A percentile compares a stretch with the other conserved stretches of the same genome.
These are phyloP conservation scores for Bombus waltoni DNA, from an alignment of 1,140 invertebrate genomes.

Conservation along the genomic window DNA sequence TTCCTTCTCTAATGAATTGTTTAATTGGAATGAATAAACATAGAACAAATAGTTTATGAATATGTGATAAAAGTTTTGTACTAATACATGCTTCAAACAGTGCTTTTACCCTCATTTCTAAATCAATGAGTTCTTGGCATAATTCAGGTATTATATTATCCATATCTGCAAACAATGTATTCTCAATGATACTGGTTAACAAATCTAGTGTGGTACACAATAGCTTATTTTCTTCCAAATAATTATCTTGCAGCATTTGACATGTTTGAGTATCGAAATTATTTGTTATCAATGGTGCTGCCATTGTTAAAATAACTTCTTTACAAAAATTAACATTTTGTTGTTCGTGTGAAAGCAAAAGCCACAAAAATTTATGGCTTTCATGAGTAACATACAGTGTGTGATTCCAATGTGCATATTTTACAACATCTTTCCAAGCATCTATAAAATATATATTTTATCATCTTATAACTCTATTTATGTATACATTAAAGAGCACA, in stretches of 20 bases:
- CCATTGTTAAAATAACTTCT: constrained; percentile 81
- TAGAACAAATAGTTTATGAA: constrained; percentile 75
- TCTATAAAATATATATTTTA: constrained; percentile 61
- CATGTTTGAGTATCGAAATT: constrained; percentile 71
- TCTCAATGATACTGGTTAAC: constrained; percentile 78
- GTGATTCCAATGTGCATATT: constrained; percentile 84
- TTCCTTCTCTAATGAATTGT: constrained; percentile 62
- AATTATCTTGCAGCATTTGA: constrained; percentile 80
- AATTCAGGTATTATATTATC: constrained; percentile 75
- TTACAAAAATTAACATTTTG: constrained; percentile 80
- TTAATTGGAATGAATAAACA: constrained; percentile 76
- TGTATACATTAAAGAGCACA: background rate
- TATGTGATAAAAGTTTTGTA: constrained; percentile 75
- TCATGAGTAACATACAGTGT: constrained; percentile 86
- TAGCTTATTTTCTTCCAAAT: constrained; percentile 82
- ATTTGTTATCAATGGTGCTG: constrained; percentile 81
- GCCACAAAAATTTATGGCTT: constrained; percentile 83
- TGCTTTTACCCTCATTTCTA: constrained; percentile 76
- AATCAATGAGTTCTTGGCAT: constrained; percentile 70
- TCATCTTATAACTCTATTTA: background rate
- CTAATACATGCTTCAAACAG: constrained; percentile 79
- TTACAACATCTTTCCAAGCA: constrained; percentile 83
- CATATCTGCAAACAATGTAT: constrained; percentile 73
- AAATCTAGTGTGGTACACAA: constrained; percentile 83
- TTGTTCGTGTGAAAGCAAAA: constrained; percentile 82